Evolutionary conservation across 1,140 invertebrate species (phyloP), one percentile per base, ranked within the genome.

Genomic region (Sitophilus oryzae): DNA sequence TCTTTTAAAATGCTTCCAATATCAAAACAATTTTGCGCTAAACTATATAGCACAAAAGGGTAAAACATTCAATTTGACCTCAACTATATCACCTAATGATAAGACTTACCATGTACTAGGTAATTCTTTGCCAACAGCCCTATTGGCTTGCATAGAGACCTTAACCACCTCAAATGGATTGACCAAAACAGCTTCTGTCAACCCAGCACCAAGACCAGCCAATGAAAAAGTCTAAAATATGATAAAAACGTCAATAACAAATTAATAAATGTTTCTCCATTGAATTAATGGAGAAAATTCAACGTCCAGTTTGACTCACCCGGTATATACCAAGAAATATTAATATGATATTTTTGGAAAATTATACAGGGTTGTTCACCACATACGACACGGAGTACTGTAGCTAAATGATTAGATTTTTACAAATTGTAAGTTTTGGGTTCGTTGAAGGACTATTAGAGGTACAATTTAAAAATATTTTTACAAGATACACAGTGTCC

Each of bases 91-190:
- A n/a, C n/a, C n/a, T n/a, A n/a, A n/a, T n/a, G n/a, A n/a, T n/a
- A 18, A 3, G 34, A 15, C 23, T 51, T 57, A 57, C 71, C 84
- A 85, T 0, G 91, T 91, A 49, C 85, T 89, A 1, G 87, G 86
- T 58, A 80, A 67, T 61, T 84, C 75, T 61, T 49, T 71, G 59
- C 57, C 71, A 68, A 66, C 64, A 2, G 73, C 66, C 30, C 78
- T 74, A 68, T 89, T 86, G 5, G 87, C 82, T 72, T 89, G 86
- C 35, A 89, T 74, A 16, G 85, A 82, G 1, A 96, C 90, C 79
- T 96, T 96, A 1, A 96, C 89, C 30, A 94, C 89, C 80, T 96
- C 92, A 75, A 96, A 96, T 0, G 93, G 93, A 76, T 94, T 95
- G 0, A 95, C 88, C 42, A 95, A 75, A 56, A 95, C 79, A 11